Evolutionary conservation across 2,113 vertebrate genomes (phyloP), one percentile per base, ranked within the genome.

Genomic region (Ptyas mucosa): DNA sequence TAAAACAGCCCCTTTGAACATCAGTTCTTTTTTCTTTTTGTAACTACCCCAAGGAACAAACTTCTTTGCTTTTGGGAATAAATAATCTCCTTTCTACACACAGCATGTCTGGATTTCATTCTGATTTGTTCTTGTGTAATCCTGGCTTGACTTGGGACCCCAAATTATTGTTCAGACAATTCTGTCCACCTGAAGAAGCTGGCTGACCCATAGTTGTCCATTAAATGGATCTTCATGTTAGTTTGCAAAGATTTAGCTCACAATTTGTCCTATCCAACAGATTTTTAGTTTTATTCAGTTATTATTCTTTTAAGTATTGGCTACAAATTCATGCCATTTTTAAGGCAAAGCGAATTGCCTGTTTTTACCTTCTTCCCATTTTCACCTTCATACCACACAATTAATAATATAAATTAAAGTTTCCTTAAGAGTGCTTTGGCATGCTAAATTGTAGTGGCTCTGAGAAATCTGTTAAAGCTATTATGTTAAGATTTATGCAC

Each of bases 321-420:
- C 29, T 88, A 5, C 0, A 2, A 91, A 1, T 29, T 92, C 88
- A 86, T 49, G n/a, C 24, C 87, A 24, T 64, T 93, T 93, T 85
- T 29, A 91, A 2, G 26, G 49, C 23, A 0, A 0, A 89, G 3
- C 39, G 92, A 43, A 87, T 94, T 95, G 49, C 55, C 46, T 93
- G 23, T 26, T 51, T 49, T 58, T 57, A 91, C 53, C 39, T 29
- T 1, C 9, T 11, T 55, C 57, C 34, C 14, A 43, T 43, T 21
- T 46, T 89, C 34, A 5, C 21, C 29, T 51, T 85, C 29, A 43
- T 64, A 52, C 55, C 89, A 90, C 54, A 91, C 90, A 89, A 93
- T 93, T 93, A 90, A 95, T 94, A 91, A 93, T 94, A 96, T 53
- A 95, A 95, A 92, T 90, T 23, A 94, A 87, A 89, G 87, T 95